Percentiles rank a stretch among this genome's conserved stretches.
Evolutionary conservation across 2,113 vertebrate species (phyloP).

Genomic region (Peucedramus taeniatus): DNA sequence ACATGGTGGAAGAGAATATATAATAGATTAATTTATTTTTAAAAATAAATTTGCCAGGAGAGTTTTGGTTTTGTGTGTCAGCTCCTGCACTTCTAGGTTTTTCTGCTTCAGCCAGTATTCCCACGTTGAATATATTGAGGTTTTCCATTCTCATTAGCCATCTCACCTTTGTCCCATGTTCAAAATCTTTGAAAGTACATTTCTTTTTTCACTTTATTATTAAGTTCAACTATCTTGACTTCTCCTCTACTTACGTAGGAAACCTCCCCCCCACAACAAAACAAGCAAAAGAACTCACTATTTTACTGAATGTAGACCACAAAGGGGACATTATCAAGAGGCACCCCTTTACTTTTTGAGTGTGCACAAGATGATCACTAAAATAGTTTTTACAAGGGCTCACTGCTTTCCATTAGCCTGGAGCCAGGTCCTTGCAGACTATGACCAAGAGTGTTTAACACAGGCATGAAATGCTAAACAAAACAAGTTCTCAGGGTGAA

Average conservation of each 20-base stretch:
- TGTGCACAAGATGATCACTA: background rate
- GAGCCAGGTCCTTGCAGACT: background rate
- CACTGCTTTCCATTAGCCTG: background rate
- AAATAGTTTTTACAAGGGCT: background rate
- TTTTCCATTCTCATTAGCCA: background rate
- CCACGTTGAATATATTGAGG: background rate
- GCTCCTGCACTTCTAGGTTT: background rate
- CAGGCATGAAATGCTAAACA: background rate
- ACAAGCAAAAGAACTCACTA: background rate
- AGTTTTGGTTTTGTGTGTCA: background rate
- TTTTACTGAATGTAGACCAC: background rate
- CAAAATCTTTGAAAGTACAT: background rate
- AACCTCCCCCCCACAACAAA: accelerated
- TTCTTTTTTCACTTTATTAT: background rate
- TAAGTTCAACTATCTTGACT: background rate
- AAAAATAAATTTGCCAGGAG: background rate
- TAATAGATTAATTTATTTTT: background rate
- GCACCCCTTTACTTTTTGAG: background rate
- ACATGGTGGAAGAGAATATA: background rate
- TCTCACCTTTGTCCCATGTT: background rate
- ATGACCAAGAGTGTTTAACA: background rate
- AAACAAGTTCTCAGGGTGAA: background rate
- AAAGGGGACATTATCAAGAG: background rate
- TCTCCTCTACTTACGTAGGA: background rate
- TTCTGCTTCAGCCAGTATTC: background rate